Conservation (phyloP, 2,888 invertebrate genomes). For the Agrochola macilenta region DNA sequence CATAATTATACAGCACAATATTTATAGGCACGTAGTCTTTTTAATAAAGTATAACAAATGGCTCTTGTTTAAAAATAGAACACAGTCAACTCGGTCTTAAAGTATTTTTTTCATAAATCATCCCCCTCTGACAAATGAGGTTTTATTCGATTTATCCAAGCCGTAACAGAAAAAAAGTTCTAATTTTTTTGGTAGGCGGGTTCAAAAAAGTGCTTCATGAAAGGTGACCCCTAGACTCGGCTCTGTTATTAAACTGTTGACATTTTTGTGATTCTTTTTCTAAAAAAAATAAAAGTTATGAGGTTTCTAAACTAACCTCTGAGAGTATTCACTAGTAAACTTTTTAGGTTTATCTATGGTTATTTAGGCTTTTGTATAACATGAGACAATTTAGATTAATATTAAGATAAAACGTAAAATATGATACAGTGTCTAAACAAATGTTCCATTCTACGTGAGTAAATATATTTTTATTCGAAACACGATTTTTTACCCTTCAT, state of each 20-base stretch:
- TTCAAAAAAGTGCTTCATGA: slow-evolving; percentile 42
- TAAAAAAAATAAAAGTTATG: slow-evolving; percentile 44
- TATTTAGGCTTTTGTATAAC: slow-evolving; percentile 34
- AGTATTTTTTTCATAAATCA: slow-evolving; percentile 34
- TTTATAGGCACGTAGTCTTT: slow-evolving; percentile 6
- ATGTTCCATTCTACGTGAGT: slow-evolving; percentile 22
- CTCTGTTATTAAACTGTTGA: slow-evolving; percentile 54
- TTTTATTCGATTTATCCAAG: slow-evolving; percentile 43
- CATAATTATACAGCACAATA: not conserved
- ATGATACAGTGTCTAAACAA: slow-evolving; percentile 39
- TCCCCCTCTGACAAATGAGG: slow-evolving; percentile 44
- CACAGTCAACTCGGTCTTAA: slow-evolving; percentile 14
- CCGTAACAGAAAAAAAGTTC: slow-evolving; percentile 28
- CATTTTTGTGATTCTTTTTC: slow-evolving; percentile 58
- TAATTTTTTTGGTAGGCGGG: slow-evolving; percentile 35
- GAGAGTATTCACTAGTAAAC: slow-evolving; percentile 26
- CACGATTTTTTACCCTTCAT: slow-evolving; percentile 17
- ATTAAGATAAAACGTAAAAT: slow-evolving; percentile 41
- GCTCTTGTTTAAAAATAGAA: not conserved
- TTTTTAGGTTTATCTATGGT: slow-evolving; percentile 20
- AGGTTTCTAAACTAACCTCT: slow-evolving; percentile 29
- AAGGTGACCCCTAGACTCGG: slow-evolving; percentile 50
- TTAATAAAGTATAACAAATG: slow-evolving; percentile 26
- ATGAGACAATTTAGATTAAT: slow-evolving; percentile 39
- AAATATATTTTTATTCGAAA: slow-evolving; percentile 34